These are phyloP conservation scores for Drosophila murphyi DNA, from an alignment of 1,140 invertebrate species.

Conservation along the genomic window DNA sequence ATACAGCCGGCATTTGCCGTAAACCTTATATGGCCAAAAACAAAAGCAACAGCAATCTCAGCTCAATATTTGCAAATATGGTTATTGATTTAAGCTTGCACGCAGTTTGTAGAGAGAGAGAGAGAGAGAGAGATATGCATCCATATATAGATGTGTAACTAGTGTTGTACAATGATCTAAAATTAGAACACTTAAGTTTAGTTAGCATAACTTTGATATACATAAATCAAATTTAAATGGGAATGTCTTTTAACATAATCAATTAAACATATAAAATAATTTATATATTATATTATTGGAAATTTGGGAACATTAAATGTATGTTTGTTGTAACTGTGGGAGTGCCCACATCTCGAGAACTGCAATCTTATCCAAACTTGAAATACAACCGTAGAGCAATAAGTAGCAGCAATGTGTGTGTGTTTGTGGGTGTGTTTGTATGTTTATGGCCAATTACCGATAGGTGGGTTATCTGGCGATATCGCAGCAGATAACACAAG, in stretches of 20 bases:
- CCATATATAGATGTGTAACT: not conserved
- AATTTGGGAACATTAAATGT: not conserved
- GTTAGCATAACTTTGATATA: too few relatives aligned
- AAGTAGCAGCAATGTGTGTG: slow-evolving; percentile 16
- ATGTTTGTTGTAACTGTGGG: not conserved
- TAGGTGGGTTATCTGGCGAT: slow-evolving; percentile 61
- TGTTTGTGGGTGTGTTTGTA: slow-evolving; percentile 15
- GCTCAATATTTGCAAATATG: slow-evolving; percentile 69
- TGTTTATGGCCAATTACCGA: slow-evolving; percentile 71
- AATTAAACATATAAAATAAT: not conserved
- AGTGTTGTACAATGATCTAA: too few relatives aligned
- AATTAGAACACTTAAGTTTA: too few relatives aligned
- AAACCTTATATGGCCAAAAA: slow-evolving; percentile 65
- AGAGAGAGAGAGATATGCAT: not conserved
- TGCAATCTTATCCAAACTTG: slow-evolving; percentile 67
- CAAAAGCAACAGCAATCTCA: slow-evolving; percentile 14
- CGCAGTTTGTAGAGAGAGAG: not conserved
- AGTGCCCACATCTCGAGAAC: not conserved
- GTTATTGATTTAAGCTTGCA: slow-evolving; percentile 48
- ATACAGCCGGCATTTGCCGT: slow-evolving; percentile 55
- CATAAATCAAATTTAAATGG: too few relatives aligned
- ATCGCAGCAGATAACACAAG: slow-evolving; percentile 50
- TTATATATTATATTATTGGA: not conserved
- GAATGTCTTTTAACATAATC: not conserved
- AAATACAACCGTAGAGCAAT: slow-evolving; percentile 56